phyloP scores from a whole-genome alignment of 1,140 invertebrate species.

The Trypoxylus dichotomus region DNA sequence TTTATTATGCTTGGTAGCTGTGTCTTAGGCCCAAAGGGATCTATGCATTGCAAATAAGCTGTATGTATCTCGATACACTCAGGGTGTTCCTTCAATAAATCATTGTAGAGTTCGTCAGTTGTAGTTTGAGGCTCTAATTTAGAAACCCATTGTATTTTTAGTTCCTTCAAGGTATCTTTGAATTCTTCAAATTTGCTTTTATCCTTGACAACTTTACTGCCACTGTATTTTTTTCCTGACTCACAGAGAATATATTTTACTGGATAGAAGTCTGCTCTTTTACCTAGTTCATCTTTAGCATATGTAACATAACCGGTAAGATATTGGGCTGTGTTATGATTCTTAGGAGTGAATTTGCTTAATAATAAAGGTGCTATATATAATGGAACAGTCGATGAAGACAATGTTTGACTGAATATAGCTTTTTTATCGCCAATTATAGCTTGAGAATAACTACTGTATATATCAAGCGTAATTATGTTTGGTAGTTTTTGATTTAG shows the following conservation, averaged over 20 bases:
- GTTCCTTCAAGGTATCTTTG: constrained; percentile 73
- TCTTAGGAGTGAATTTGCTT: constrained; percentile 71
- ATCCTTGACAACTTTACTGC: constrained; percentile 56
- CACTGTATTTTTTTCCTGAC: constrained; percentile 60
- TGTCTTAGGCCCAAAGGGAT: constrained; percentile 58
- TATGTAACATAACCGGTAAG: constrained; percentile 76
- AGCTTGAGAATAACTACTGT: constrained; percentile 61
- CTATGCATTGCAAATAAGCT: constrained; percentile 77
- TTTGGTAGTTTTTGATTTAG: constrained; percentile 76
- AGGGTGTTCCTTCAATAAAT: constrained; percentile 68
- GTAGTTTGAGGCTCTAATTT: constrained; percentile 69
- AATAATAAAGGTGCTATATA: constrained; percentile 74
- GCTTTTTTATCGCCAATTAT: constrained; percentile 79
- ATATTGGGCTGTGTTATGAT: constrained; percentile 65
- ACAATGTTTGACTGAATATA: constrained; percentile 61
- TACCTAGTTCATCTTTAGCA: constrained; percentile 82
- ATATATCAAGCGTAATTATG: constrained; percentile 75
- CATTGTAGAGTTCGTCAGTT: constrained; percentile 73
- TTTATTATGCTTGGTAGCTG: constrained; percentile 47
- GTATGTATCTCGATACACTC: constrained; percentile 75
- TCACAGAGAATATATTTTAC: constrained; percentile 77
- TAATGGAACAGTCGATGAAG: constrained; percentile 66
- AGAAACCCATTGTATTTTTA: constrained; percentile 74
- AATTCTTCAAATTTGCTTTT: constrained; percentile 71
- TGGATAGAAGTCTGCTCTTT: constrained; percentile 71